Conservation (phyloP, 2,797 vertebrate species). For the Thaleichthys pacificus region DNA sequence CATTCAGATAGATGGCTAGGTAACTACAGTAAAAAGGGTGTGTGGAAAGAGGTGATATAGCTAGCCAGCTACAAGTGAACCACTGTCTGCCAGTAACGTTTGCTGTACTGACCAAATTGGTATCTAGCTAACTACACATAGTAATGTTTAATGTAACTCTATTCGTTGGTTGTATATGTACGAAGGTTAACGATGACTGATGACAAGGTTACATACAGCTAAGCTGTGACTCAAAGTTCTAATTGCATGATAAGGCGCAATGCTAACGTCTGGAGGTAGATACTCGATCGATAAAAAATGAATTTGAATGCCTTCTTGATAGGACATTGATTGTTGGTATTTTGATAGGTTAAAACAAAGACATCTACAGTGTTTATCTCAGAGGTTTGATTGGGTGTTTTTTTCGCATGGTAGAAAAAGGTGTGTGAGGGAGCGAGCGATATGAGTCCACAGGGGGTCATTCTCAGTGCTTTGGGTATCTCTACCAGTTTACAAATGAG, state of each 20-base stretch:
- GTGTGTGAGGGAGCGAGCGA: background rate
- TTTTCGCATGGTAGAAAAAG: background rate
- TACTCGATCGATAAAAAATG: background rate
- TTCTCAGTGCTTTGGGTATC: background rate
- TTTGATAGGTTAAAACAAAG: background rate
- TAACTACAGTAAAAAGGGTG: background rate
- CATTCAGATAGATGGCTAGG: background rate
- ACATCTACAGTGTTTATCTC: background rate
- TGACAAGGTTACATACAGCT: background rate
- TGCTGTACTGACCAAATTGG: background rate
- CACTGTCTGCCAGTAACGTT: background rate
- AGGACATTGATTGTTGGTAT: background rate
- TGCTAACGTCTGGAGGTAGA: background rate
- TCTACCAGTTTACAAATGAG: background rate
- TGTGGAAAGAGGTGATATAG: background rate
- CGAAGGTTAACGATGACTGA: background rate
- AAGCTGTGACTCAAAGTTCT: background rate
- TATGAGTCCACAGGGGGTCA: background rate
- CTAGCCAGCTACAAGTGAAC: background rate
- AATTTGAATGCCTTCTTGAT: background rate
- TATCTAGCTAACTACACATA: background rate
- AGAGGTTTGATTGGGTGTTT: background rate
- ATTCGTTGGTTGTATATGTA: background rate
- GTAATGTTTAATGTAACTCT: background rate
- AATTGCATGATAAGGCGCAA: background rate